Conservation (phyloP, 2,888 invertebrate genomes). For the Agrochola litura region DNA sequence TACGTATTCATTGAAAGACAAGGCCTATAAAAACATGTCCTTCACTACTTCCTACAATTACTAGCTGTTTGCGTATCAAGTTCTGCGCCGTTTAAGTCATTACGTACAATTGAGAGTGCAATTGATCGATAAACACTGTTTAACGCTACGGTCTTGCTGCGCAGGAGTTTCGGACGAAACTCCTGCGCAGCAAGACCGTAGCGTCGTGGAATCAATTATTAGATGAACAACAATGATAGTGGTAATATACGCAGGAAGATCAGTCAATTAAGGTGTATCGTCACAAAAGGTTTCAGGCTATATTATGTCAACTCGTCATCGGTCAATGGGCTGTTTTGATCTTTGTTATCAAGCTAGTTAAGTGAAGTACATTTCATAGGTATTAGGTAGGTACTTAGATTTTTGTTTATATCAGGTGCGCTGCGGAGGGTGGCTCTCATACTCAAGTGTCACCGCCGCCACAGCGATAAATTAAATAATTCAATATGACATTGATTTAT, state of each 20-base stretch:
- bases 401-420: no score
- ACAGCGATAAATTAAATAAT: no score
- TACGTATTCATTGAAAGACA: slow-evolving; percentile 17
- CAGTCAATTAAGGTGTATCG: slow-evolving; percentile 1
- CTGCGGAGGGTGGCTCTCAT: no score
- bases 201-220: slow-evolving; percentile 19
- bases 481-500: no score
- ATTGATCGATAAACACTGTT: slow-evolving; percentile 54
- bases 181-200: no score
- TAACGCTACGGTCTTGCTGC: slow-evolving; percentile 23
- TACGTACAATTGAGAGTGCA: slow-evolving; percentile 46
- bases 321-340: neutral
- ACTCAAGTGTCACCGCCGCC: no score
- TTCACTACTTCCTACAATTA: slow-evolving; percentile 57
- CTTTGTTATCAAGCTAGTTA: neutral
- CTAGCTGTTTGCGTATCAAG: slow-evolving; percentile 51
- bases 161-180: slow-evolving; percentile 41
- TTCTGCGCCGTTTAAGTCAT: slow-evolving; percentile 41
- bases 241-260: neutral
- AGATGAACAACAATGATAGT: slow-evolving; percentile 22
- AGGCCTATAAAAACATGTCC: slow-evolving; percentile 44
- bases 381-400: no score
- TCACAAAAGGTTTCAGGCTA: neutral
- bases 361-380: no score
- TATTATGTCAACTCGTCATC: neutral